phyloP scores from a whole-genome alignment of 2,113 vertebrate species.

The Isurus oxyrinchus region DNA sequence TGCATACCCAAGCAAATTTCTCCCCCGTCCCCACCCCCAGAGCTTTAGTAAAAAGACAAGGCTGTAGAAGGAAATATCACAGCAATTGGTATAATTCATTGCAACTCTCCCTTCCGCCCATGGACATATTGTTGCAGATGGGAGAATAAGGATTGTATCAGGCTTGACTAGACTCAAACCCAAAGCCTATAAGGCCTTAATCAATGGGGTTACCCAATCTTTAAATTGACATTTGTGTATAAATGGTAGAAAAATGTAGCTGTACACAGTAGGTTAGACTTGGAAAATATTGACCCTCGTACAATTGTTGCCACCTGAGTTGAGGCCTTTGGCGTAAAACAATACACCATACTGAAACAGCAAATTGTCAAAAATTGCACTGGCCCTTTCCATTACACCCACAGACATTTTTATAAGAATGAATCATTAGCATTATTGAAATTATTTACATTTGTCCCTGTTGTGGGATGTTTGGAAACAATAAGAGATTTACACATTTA shows the following conservation, averaged over 20 bases:
- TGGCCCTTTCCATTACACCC: neutral
- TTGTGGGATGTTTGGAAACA: slow-evolving; percentile 6
- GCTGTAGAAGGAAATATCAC: neutral
- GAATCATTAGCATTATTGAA: neutral
- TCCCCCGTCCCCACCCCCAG: too few species aligned
- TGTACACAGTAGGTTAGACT: neutral
- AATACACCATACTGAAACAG: neutral
- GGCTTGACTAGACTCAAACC: neutral
- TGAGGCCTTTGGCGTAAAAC: neutral
- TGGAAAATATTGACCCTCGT: neutral
- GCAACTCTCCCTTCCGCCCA: neutral
- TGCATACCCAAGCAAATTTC: too few species aligned
- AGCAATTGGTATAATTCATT: neutral
- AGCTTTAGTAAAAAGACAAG: neutral
- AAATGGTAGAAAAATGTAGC: neutral
- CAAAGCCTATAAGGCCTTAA: neutral
- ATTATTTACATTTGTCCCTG: slow-evolving; percentile 10
- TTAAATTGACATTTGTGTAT: neutral
- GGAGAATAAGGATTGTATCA: neutral
- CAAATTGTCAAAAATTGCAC: neutral
- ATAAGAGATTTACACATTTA: neutral
- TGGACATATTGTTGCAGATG: neutral
- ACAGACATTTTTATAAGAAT: neutral
- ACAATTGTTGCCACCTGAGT: neutral
- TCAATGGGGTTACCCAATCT: neutral